Evolutionary conservation across 2,113 vertebrate species (phyloP).

Genomic region (Protomyctophum bolini): DNA sequence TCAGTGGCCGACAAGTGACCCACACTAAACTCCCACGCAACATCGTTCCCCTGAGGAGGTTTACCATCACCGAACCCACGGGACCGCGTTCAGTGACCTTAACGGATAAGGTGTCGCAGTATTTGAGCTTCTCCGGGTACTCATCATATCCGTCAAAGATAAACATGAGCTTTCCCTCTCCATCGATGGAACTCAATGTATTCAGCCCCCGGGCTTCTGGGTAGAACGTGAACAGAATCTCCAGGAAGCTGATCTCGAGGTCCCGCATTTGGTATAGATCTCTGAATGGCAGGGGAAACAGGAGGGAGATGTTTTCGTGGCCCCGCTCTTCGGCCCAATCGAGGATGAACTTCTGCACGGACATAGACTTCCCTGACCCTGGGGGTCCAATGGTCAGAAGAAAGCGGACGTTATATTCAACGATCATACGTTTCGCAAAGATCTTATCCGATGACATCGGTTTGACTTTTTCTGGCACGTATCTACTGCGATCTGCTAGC

Average conservation of each 20-base stretch:
- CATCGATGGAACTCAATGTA: conserved; percentile 23
- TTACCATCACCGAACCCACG: conserved; percentile 61
- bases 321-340: conserved; percentile 69
- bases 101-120: conserved; percentile 41
- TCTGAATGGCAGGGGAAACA: conserved; percentile 69
- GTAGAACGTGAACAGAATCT: conserved; percentile 65
- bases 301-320: conserved; percentile 61
- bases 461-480: background rate
- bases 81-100: background rate
- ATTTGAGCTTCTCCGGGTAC: conserved; percentile 50
- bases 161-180: conserved; percentile 63
- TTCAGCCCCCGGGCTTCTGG: conserved; percentile 65
- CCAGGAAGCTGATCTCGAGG: conserved; percentile 40
- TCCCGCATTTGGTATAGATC: conserved; percentile 62
- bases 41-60: conserved; percentile 69
- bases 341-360: conserved; percentile 62
- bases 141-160: conserved; percentile 77
- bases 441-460: conserved; percentile 45
- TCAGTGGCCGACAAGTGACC: conserved; percentile 51
- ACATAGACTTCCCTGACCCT: conserved; percentile 72
- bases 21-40: conserved; percentile 35
- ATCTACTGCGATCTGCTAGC: conserved; percentile 42
- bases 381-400: conserved; percentile 59
- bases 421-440: conserved; percentile 16
- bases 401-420: background rate